Conservation (phyloP, 2,888 invertebrate genomes). For the Lasioglossum oenotherae region DNA sequence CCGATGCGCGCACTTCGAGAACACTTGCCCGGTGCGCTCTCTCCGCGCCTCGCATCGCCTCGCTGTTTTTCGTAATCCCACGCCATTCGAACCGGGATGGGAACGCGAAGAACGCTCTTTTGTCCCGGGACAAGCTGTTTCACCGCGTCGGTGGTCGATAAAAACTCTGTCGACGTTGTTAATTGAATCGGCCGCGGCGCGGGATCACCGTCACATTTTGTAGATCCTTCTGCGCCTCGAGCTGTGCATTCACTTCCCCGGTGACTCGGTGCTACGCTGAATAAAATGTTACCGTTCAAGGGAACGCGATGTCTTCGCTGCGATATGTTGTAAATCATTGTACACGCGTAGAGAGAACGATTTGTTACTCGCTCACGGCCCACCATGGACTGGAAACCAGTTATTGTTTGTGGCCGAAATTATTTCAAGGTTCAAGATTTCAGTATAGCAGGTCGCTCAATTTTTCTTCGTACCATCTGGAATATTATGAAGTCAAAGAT, state of each 20-base stretch:
- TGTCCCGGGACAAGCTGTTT: slow-evolving; percentile 15
- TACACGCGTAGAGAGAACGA: too few relatives aligned
- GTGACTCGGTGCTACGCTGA: background rate
- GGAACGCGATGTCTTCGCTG: background rate
- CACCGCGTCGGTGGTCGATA: slow-evolving; percentile 14
- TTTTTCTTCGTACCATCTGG: too few relatives aligned
- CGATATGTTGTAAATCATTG: too few relatives aligned
- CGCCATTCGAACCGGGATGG: slow-evolving; percentile 18
- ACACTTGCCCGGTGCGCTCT: slow-evolving; percentile 31
- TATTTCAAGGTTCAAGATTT: too few relatives aligned
- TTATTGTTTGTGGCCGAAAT: too few relatives aligned
- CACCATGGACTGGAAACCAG: too few relatives aligned
- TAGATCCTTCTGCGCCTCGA: background rate
- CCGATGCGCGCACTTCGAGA: slow-evolving; percentile 27
- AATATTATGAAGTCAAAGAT: too few relatives aligned
- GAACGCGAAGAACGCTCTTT: slow-evolving; percentile 30
- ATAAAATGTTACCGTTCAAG: background rate
- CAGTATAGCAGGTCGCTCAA: too few relatives aligned
- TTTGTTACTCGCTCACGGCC: too few relatives aligned
- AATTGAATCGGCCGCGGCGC: slow-evolving; percentile 19
- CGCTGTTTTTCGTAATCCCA: slow-evolving; percentile 29
- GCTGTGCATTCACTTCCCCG: background rate
- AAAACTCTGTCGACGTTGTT: slow-evolving; percentile 12
- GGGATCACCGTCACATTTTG: background rate
- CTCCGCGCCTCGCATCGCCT: background rate